Evolutionary conservation across 2,888 invertebrate species (phyloP).

Genomic region (Andricus quercusramuli): DNA sequence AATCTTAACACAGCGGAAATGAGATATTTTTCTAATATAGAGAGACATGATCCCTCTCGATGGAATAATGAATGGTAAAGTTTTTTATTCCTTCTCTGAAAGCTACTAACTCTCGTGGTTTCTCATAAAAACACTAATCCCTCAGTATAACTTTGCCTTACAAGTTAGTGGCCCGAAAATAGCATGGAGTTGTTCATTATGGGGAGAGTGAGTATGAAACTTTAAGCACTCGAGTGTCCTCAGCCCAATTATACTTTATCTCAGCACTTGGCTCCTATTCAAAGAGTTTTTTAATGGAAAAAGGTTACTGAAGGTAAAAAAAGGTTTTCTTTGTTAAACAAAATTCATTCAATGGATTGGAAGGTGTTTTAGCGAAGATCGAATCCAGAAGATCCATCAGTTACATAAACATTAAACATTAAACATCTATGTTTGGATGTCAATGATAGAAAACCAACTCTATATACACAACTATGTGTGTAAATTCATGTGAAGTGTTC

Average conservation of each 20-base stretch:
- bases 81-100: too few species aligned
- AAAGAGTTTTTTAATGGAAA: background rate
- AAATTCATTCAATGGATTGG: background rate
- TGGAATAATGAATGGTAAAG: too few species aligned
- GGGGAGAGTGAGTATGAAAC: background rate
- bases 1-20: too few species aligned
- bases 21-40: background rate
- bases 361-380: background rate
- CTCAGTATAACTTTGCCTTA: background rate
- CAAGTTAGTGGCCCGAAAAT: background rate
- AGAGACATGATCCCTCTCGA: too few species aligned
- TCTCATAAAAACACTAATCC: background rate
- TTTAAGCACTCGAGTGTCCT: background rate
- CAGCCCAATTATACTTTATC: background rate
- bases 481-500: background rate
- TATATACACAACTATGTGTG: background rate
- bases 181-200: background rate
- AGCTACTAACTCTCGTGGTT: too few species aligned
- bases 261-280: background rate
- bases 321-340: background rate
- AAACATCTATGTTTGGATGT: background rate
- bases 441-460: background rate
- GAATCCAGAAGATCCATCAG: background rate
- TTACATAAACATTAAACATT: background rate
- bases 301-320: background rate